Evolutionary conservation across 2,113 vertebrate species (phyloP), one percentile per base, ranked within the genome.

Genomic region (Anarrhichthys ocellatus): DNA sequence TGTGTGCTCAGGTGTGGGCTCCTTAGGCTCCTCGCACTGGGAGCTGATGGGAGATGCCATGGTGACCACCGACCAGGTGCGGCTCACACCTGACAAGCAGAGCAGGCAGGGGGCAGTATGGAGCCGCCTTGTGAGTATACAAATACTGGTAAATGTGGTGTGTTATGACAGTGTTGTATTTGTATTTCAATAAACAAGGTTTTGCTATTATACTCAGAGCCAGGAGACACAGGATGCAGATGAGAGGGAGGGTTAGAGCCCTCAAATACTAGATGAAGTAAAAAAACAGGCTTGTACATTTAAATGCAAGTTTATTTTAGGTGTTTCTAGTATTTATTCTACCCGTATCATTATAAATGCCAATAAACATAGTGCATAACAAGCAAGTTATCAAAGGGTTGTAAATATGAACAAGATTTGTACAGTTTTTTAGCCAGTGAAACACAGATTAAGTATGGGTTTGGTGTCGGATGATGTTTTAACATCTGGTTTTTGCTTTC

Each of bases 81-180:
- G 98, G 24, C 96, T 99, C 73, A 99, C 98, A 32, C 96, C 97
- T 40, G 98, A 99, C 89, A 92, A 95, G 95, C 97, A 99, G 90
- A 99, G 98, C 95, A 95, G 96, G 82, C 97, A 97, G 94, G 98
- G 98, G 85, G 97, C 97, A 34, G 94, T 99, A 13, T 99, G 98
- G 98, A 97, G 97, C 92, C 95, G 97, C 20, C 94, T 97, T 85
- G 98, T 99, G 94, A 97, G 97, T 93, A 84, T 14, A 73, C 2
- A 44, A 1, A 20, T 0, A 2, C 8, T 24, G 56, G 4, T 13
- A 13, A 2, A 10, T 32, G 67, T 27, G 6, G 27, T 6, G 8
- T 56, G 24, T 36, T 27, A 38, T 38, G 32, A 5, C 14, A 11
- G 13, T 6, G 42, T 24, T 34, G 3, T 1, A 13, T 62, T 27